Evolutionary conservation across 1,140 invertebrate species (phyloP).

Genomic region (Ladona fulva): DNA sequence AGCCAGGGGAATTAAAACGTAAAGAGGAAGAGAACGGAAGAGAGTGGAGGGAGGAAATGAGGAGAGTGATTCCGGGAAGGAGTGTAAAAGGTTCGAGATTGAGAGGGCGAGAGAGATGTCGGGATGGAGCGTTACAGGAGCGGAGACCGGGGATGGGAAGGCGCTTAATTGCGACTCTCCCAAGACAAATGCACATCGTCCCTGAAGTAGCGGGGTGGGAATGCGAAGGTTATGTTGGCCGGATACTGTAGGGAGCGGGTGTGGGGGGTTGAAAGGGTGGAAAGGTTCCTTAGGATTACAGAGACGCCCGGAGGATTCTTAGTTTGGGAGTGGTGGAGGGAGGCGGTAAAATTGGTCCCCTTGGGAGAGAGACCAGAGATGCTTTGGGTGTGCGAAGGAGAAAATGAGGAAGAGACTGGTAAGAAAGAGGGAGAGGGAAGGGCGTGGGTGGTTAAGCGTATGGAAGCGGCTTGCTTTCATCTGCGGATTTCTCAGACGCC

Average conservation of each 20-base stretch:
- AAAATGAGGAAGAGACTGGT: not conserved
- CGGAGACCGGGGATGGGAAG: too few relatives aligned
- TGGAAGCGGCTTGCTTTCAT: not conserved
- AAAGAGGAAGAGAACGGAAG: not conserved
- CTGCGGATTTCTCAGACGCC: conserved; percentile 6
- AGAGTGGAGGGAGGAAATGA: not conserved
- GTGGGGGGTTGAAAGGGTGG: not conserved
- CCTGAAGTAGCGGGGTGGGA: not conserved
- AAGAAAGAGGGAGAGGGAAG: not conserved
- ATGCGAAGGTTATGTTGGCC: not conserved
- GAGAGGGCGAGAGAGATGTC: not conserved
- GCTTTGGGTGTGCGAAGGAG: not conserved
- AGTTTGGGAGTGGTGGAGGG: not conserved
- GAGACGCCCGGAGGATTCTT: not conserved
- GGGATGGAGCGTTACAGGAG: not conserved
- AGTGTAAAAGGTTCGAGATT: not conserved
- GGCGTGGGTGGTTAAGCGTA: not conserved
- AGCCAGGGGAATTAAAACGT: not conserved
- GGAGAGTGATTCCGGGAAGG: not conserved
- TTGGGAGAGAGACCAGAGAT: too few relatives aligned
- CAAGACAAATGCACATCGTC: conserved; percentile 3
- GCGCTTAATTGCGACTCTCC: not conserved
- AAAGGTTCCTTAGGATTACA: not conserved
- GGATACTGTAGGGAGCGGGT: not conserved
- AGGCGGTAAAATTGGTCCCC: not conserved